Evolutionary conservation across 1,140 invertebrate genomes (phyloP).

Genomic region (Nephila pilipes): DNA sequence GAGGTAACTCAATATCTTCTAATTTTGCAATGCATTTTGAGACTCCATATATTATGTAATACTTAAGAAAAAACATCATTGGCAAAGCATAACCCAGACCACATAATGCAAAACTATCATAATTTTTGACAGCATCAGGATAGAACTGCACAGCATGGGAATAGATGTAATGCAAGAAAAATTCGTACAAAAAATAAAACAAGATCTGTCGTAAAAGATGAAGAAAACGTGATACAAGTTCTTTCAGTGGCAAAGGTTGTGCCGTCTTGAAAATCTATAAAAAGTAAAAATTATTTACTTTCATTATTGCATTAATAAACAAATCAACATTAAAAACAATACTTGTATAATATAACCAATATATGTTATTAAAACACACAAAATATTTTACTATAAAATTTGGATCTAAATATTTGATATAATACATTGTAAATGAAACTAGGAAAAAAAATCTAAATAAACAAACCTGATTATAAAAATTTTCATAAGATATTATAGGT

Average conservation of each 20-base stretch:
- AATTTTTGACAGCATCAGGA: conserved; percentile 45
- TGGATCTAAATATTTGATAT: neutral
- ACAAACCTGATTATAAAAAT: neutral
- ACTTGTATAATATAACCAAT: too few relatives aligned
- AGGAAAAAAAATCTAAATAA: neutral
- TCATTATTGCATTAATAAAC: too few relatives aligned
- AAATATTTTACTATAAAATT: too few relatives aligned
- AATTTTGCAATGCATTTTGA: conserved; percentile 59
- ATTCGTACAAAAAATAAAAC: conserved; percentile 76
- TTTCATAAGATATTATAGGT: conserved; percentile 76
- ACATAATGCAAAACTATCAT: conserved; percentile 76
- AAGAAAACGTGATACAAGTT: neutral
- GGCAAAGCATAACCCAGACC: conserved; percentile 78
- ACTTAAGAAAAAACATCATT: conserved; percentile 78
- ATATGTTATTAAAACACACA: too few relatives aligned
- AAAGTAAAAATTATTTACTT: neutral
- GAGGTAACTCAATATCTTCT: conserved; percentile 76
- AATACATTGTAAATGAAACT: neutral
- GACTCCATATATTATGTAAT: conserved; percentile 78
- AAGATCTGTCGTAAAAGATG: conserved; percentile 31
- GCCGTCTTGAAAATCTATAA: conserved; percentile 10
- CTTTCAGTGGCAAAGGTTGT: neutral
- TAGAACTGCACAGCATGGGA: conserved; percentile 77
- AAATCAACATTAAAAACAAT: too few relatives aligned
- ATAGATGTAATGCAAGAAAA: conserved; percentile 77